Base-by-base conservation (phyloP, 2,888 invertebrate species). In the Cantharis rufa region DNA sequence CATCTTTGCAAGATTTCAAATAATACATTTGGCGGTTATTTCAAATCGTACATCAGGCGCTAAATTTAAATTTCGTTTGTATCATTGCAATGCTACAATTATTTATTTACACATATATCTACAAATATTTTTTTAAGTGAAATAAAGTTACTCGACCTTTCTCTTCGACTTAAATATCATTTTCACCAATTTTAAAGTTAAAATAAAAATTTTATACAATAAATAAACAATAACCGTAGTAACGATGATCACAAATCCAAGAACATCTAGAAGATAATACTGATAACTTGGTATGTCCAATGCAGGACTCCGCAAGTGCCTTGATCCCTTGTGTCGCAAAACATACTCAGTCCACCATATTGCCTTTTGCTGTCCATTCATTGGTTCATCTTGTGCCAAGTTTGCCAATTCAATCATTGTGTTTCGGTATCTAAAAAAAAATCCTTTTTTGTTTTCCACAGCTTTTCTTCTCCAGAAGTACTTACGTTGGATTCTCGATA, bases 321-420 rank as follows among this genome's bases (percentile, higher is more conserved):
- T 72, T 1, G 71, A 11, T 15, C 71, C 64, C 3, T 64, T 72
- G n/a, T 72, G 24, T 18, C 71, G 63, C 32, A 72, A 18, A 28
- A 72, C 64, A 27, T 72, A 64, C 15, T 72, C 71, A 13, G 71
- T 63, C 71, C 71, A 72, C 71, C 71, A 72, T 15, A 72, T 18
- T 1, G 64, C 64, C 16, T 13, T 15, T 32, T 72, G 64, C 10
- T 64, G 13, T 2, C 71, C 64, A 15, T 9, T 64, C 13, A 72
- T 24, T 32, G 71, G 71, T 63, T 72, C 13, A 13, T 72, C 71
- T 16, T 63, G 15, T 1, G 63, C 64, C 15, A 72, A 24, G 4
- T 63, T 63, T 1, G 27, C n/a, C 27, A 72, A n/a, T 16, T 72
- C 16, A 0, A 28, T 11, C 15, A 72, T 27, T 27, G 16, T 72